Percentiles rank a stretch among this genome's conserved stretches.
Conservation (phyloP, 1,140 invertebrate species). For the Drosophila melanica region DNA sequence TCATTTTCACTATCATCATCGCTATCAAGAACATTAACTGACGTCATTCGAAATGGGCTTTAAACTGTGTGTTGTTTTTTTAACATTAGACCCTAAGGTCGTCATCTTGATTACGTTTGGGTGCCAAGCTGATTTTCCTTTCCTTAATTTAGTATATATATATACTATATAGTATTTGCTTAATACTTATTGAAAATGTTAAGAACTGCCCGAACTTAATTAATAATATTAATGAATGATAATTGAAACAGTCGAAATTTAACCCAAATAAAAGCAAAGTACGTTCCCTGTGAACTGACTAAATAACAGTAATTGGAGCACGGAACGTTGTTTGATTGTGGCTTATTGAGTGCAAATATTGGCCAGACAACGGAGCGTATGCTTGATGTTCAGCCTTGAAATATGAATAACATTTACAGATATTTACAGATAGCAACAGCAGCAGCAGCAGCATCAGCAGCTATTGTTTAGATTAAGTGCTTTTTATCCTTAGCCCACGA, state of each 20-base stretch:
- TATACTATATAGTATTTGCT: background rate
- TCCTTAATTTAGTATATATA: no score
- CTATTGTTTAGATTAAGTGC: constrained; percentile 45
- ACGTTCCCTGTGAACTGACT: background rate
- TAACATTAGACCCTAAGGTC: constrained; percentile 13
- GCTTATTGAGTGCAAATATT: constrained; percentile 13
- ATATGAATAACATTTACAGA: background rate
- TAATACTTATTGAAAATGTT: no score
- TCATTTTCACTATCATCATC: background rate
- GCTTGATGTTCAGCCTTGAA: constrained; percentile 17
- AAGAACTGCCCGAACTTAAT: no score
- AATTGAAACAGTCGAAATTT: no score
- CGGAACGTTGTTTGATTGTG: constrained; percentile 7
- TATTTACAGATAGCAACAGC: constrained; percentile 8
- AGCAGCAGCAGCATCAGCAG: constrained; percentile 8
- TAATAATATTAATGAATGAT: no score
- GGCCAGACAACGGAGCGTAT: constrained; percentile 52
- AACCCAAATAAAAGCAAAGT: background rate
- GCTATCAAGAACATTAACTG: constrained; percentile 3
- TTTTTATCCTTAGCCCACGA: background rate
- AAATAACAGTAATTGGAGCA: constrained; percentile 7
- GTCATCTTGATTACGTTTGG: constrained; percentile 16
- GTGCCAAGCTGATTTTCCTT: constrained; percentile 5
- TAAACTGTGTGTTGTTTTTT: background rate
- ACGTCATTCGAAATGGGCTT: constrained; percentile 14